Conservation (phyloP, 2,113 vertebrate species). For the Gadus macrocephalus region DNA sequence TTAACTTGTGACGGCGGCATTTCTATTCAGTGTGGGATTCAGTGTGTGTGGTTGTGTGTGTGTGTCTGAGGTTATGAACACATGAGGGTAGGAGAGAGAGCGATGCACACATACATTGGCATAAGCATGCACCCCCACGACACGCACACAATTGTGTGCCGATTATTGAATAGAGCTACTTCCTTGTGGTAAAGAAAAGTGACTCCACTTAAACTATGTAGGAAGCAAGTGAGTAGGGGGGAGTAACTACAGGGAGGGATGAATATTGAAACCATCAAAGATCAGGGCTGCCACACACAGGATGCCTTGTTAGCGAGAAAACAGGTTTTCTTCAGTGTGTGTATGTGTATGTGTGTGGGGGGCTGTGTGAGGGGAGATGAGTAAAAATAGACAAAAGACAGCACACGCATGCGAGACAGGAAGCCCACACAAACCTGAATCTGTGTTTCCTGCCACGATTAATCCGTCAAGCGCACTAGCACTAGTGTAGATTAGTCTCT, state of each 20-base stretch:
- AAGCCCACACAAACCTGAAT: slow-evolving; percentile 54
- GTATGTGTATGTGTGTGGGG: background rate
- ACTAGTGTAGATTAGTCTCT: background rate
- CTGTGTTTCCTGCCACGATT: slow-evolving; percentile 53
- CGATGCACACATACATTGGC: background rate
- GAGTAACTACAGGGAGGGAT: slow-evolving; percentile 29
- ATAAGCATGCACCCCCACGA: no score
- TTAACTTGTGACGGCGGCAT: slow-evolving; percentile 23
- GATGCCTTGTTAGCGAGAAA: slow-evolving; percentile 12
- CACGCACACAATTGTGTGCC: background rate
- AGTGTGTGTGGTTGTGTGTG: no score
- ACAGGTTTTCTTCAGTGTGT: background rate
- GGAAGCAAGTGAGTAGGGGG: slow-evolving; percentile 18
- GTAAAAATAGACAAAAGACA: slow-evolving; percentile 13
- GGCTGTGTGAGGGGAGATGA: slow-evolving; percentile 23
- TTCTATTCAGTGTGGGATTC: no score
- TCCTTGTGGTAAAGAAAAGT: slow-evolving; percentile 5
- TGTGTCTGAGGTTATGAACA: background rate
- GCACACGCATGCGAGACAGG: slow-evolving; percentile 41
- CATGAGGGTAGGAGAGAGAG: slow-evolving; percentile 8
- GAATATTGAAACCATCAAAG: slow-evolving; percentile 43
- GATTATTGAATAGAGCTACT: slow-evolving; percentile 34
- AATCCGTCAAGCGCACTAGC: slow-evolving; percentile 46
- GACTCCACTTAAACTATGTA: slow-evolving; percentile 24
- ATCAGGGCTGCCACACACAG: slow-evolving; percentile 9